Conservation (phyloP, 35 echinoderm and acorn worm genomes). For the Chiridota heheva region DNA sequence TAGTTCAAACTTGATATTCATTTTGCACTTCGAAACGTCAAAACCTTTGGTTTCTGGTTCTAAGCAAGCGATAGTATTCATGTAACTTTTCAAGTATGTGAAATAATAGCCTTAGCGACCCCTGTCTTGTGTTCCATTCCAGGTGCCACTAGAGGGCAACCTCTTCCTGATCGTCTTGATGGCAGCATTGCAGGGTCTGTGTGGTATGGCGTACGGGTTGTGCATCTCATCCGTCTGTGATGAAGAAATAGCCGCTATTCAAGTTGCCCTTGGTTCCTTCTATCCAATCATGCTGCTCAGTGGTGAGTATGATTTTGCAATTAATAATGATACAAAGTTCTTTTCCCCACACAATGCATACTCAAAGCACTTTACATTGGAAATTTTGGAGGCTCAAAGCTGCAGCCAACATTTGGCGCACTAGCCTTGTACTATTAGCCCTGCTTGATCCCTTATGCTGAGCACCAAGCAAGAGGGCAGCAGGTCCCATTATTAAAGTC, state of each 20-base stretch:
- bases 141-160: slow-evolving; percentile 72
- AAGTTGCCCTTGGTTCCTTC: slow-evolving; percentile 85
- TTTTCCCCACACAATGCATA: not conserved
- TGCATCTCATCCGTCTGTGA: slow-evolving; percentile 82
- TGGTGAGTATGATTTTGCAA: slow-evolving; percentile 53
- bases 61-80: too few relatives aligned
- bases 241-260: slow-evolving; percentile 74
- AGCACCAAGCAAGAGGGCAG: too few relatives aligned
- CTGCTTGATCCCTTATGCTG: not conserved
- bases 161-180: slow-evolving; percentile 61
- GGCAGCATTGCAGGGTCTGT: slow-evolving; percentile 77
- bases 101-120: too few relatives aligned
- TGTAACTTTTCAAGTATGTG: too few relatives aligned
- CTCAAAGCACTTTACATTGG: too few relatives aligned
- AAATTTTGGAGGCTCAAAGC: too few relatives aligned
- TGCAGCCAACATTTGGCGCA: not conserved
- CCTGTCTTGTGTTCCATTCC: too few relatives aligned
- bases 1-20: too few relatives aligned
- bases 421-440: not conserved
- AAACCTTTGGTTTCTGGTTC: too few relatives aligned
- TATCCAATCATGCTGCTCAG: slow-evolving; percentile 90
- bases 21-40: too few relatives aligned
- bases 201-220: slow-evolving; percentile 87
- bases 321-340: not conserved
- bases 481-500: too few relatives aligned